Evolutionary conservation across 2,888 invertebrate species (phyloP).

Genomic region (Dryadula phaetusa): DNA sequence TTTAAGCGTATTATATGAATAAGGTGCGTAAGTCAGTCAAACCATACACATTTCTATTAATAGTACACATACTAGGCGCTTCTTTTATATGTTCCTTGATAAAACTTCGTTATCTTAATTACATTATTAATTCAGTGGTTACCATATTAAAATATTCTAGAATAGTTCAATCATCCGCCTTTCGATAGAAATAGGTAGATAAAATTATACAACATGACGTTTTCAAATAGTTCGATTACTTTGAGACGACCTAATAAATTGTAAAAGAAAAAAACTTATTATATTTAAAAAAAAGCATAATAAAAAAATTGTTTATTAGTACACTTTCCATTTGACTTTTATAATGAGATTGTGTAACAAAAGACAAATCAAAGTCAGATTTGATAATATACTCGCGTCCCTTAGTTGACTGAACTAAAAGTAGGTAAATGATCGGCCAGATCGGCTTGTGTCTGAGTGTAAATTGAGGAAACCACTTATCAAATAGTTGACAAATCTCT

Average conservation of each 20-base stretch:
- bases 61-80: neutral
- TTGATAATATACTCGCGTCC: conserved; percentile 17
- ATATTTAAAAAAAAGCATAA: no score
- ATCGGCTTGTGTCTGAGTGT: conserved; percentile 61
- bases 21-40: neutral
- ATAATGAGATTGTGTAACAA: neutral
- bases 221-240: neutral
- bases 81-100: conserved; percentile 11
- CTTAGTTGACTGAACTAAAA: conserved; percentile 67
- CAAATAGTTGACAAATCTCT: conserved; percentile 69
- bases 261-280: neutral
- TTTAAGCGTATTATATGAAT: neutral
- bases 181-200: conserved; percentile 20
- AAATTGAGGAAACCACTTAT: conserved; percentile 79
- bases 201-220: conserved; percentile 9
- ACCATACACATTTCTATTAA: neutral
- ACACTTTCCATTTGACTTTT: neutral
- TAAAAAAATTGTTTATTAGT: neutral
- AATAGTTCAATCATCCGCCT: conserved; percentile 20
- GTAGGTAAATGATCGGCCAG: conserved; percentile 73
- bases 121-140: conserved; percentile 31
- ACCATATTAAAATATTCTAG: conserved; percentile 31
- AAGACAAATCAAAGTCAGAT: neutral
- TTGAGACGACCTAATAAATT: neutral
- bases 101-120: conserved; percentile 35